These are phyloP conservation scores for Diadema setosum DNA, from an alignment of 35 echinoderm and acorn worm species.

Conservation along the genomic window DNA sequence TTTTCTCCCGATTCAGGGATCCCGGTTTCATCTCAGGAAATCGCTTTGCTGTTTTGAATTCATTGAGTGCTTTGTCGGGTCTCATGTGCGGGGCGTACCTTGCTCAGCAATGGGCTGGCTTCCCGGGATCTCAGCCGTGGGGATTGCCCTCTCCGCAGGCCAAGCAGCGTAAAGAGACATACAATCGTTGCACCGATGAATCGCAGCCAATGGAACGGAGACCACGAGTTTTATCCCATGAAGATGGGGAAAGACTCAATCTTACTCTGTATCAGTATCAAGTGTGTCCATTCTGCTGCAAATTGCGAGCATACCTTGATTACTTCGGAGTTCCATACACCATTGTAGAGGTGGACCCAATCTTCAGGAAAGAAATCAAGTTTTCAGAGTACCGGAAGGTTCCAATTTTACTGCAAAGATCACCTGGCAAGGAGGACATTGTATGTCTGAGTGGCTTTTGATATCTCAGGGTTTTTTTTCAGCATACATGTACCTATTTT, in stretches of 20 bases:
- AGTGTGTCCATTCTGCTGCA: conserved; percentile 97
- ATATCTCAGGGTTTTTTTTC: no score
- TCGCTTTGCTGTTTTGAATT: not conserved
- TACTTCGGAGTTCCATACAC: conserved; percentile 82
- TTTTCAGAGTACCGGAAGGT: conserved; percentile 95
- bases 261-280: conserved; percentile 96
- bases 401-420: conserved; percentile 67
- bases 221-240: conserved; percentile 34
- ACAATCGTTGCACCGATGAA: not conserved
- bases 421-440: conserved; percentile 20
- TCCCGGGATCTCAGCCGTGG: not conserved
- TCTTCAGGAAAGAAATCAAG: conserved; percentile 80
- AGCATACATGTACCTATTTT: no score
- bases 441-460: no score
- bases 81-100: not conserved
- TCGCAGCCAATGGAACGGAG: not conserved
- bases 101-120: not conserved
- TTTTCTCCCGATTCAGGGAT: not conserved
- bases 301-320: conserved; percentile 91
- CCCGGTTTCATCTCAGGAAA: not conserved
- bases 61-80: not conserved
- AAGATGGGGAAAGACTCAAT: conserved; percentile 56
- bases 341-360: conserved; percentile 88
- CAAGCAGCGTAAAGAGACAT: not conserved
- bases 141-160: not conserved